Evolutionary conservation across 2,113 vertebrate species (phyloP).

Genomic region (Narcine bancroftii): DNA sequence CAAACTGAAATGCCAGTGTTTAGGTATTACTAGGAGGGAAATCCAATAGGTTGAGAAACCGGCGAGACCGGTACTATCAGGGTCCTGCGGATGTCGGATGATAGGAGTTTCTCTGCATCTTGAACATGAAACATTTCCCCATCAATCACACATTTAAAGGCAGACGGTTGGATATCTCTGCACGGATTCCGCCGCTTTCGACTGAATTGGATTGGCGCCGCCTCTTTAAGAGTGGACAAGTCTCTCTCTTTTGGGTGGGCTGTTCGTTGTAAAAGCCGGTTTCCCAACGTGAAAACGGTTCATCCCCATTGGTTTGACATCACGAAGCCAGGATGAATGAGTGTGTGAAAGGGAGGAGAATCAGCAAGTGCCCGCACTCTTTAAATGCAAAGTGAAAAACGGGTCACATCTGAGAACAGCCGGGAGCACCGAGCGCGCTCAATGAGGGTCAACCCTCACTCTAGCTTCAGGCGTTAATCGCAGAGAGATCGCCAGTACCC

Average conservation of each 20-base stretch:
- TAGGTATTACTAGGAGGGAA: too few species aligned
- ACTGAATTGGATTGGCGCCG: too few species aligned
- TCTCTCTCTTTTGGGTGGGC: background rate
- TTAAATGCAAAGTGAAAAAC: background rate
- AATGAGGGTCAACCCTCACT: background rate
- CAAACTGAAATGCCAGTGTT: too few species aligned
- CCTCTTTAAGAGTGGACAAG: background rate
- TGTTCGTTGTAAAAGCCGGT: background rate
- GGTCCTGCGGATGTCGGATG: too few species aligned
- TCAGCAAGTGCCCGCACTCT: background rate
- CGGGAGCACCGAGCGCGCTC: background rate
- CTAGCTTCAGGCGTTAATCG: too few species aligned
- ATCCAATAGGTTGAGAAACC: too few species aligned
- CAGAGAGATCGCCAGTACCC: background rate
- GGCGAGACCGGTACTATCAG: too few species aligned
- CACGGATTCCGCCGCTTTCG: background rate
- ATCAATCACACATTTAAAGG: background rate
- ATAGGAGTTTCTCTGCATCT: background rate
- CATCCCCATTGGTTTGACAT: constrained; percentile 22
- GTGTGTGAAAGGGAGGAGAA: constrained; percentile 24
- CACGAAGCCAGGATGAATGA: constrained; percentile 25
- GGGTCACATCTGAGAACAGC: background rate
- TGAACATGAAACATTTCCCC: background rate
- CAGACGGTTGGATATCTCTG: background rate
- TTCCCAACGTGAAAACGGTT: background rate